phyloP scores from a whole-genome alignment of 2,797 vertebrate genomes.

The Enteromius viviparus region DNA sequence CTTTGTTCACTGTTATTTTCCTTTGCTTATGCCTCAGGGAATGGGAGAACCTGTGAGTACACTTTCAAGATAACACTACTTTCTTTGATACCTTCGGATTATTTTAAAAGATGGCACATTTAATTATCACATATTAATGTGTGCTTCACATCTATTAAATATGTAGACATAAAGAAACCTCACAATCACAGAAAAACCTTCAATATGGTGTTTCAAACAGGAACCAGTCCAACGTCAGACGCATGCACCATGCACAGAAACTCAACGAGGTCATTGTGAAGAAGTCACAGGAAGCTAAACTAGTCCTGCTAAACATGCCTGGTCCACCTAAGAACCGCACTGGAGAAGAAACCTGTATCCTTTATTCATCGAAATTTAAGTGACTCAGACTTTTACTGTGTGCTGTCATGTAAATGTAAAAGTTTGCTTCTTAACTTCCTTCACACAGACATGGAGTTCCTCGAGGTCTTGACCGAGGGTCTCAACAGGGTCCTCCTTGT shows the following conservation, averaged over 20 bases:
- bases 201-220: slow-evolving; percentile 68
- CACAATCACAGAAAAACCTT: not conserved
- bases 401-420: not conserved
- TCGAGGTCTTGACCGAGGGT: slow-evolving; percentile 96
- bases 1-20: slow-evolving; percentile 58
- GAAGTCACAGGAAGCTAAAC: slow-evolving; percentile 93
- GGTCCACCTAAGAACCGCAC: slow-evolving; percentile 93
- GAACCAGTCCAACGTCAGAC: slow-evolving; percentile 90
- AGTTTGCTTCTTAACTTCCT: slow-evolving; percentile 55
- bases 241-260: slow-evolving; percentile 95
- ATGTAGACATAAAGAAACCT: not conserved
- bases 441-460: slow-evolving; percentile 95
- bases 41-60: slow-evolving; percentile 96
- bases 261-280: slow-evolving; percentile 94
- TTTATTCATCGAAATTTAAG: slow-evolving; percentile 52
- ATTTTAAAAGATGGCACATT: not conserved
- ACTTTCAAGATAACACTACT: slow-evolving; percentile 5
- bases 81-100: not conserved
- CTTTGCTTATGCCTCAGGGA: slow-evolving; percentile 84
- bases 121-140: not conserved
- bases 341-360: slow-evolving; percentile 98
- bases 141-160: not conserved
- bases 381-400: not conserved
- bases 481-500: slow-evolving; percentile 96
- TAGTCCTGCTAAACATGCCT: slow-evolving; percentile 97